Evolutionary conservation across 2,797 vertebrate genomes (phyloP), one percentile per base, ranked within the genome.

Genomic region (Ptychadena robeensis): DNA sequence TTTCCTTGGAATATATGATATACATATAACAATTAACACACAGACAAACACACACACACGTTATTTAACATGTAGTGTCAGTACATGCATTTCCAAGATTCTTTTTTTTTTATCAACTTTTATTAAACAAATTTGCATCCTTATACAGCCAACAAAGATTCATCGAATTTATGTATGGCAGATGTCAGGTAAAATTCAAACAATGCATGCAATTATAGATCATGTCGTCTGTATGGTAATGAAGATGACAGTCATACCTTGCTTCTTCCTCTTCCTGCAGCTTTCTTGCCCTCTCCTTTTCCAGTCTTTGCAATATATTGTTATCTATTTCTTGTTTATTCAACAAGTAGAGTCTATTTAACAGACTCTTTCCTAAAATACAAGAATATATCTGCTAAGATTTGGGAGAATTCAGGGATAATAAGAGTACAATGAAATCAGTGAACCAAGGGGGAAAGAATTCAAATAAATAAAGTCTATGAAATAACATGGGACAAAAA

Each of bases 311-410:
- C 30, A 91, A 88, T 74, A 95, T 86, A 15, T 91, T 88, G 27
- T 85, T 65, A 82, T 96, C 89, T 86, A 96, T 86, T n/a, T 90
- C 90, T 82, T 93, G 82, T 87, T 90, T 95, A 88, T 95, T 94
- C 86, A 85, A 70, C 86, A 94, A 88, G 82, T 97, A 97, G n/a
- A 94, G 28, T 90, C 95, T 95, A 77, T 3, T 90, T 40, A 97
- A 81, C 86, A 96, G 86, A 87, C 67, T 89, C 74, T 73, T 90
- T 89, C 92, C 95, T 94, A 88, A 79, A 91, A 88, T 77, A 85
- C 1, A 92, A 32, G 88, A 44, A 86, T 9, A 22, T 37, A n/a
- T 28, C 11, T 48, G 27, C 30, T 12, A 15, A 44, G 3, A 44
- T 4, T 3, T 44, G 14, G 64, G 25, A 15, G 15, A 1, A 38